Conservation (phyloP, 2,113 vertebrate genomes). For the Proteles cristata region DNA sequence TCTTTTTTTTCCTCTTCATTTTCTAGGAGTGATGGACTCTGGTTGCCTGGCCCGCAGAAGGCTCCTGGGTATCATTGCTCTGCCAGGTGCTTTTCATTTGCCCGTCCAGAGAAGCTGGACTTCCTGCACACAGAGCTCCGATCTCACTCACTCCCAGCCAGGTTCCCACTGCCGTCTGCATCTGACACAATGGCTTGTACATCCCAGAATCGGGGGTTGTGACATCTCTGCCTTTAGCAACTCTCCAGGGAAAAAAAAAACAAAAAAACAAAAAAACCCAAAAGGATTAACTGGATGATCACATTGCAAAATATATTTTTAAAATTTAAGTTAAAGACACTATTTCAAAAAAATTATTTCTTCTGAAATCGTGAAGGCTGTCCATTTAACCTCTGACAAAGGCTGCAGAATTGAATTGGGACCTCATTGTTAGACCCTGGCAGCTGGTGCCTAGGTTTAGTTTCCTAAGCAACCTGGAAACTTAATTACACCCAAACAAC, state of each 20-base stretch:
- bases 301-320: not conserved
- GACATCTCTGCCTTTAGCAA: not conserved
- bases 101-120: constrained; percentile 50
- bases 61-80: constrained; percentile 23
- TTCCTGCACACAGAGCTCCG: not conserved
- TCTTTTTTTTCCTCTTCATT: not conserved
- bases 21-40: constrained; percentile 48
- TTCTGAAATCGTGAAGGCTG: not conserved
- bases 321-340: not conserved
- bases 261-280: not conserved
- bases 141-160: not conserved
- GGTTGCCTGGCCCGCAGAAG: not conserved
- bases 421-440: constrained; percentile 12
- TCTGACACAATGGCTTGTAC: not conserved
- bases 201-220: not conserved
- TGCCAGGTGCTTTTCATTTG: constrained; percentile 62
- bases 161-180: not conserved
- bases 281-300: not conserved
- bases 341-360: not conserved
- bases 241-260: not conserved
- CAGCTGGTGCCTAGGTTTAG: constrained; percentile 58
- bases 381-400: constrained; percentile 62
- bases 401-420: constrained; percentile 32
- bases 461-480: constrained; percentile 77
- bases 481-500: constrained; percentile 64